Conservation (phyloP, 2,797 vertebrate species). For the Selene dorsalis region DNA sequence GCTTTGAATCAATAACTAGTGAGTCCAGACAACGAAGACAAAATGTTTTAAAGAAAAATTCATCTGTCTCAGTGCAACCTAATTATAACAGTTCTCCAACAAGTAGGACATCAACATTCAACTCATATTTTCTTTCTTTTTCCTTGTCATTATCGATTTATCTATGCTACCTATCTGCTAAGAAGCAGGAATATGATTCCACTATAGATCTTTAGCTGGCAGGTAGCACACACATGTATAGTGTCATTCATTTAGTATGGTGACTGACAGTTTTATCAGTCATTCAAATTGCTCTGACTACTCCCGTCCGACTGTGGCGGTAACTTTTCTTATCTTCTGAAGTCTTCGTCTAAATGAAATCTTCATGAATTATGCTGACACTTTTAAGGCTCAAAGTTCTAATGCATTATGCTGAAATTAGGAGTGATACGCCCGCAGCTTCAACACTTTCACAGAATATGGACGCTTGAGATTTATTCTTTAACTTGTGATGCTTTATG, state of each 20-base stretch:
- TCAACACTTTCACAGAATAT: slow-evolving; percentile 56
- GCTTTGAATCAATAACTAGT: slow-evolving; percentile 7
- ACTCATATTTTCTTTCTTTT: background rate
- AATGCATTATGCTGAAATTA: slow-evolving; percentile 56
- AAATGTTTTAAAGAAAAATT: background rate
- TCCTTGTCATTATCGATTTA: background rate
- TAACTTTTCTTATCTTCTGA: slow-evolving; percentile 54
- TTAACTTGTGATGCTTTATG: slow-evolving; percentile 69
- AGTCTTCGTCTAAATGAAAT: slow-evolving; percentile 40
- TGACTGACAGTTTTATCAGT: slow-evolving; percentile 18
- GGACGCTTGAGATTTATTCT: slow-evolving; percentile 47
- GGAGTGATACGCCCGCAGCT: slow-evolving; percentile 29
- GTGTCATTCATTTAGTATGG: slow-evolving; percentile 7
- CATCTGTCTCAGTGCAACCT: background rate
- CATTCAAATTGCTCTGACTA: background rate
- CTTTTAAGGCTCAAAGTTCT: slow-evolving; percentile 51
- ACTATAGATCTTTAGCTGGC: background rate
- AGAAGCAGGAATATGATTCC: background rate
- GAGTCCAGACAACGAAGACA: background rate
- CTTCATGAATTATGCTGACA: slow-evolving; percentile 68
- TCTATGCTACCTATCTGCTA: too few relatives aligned
- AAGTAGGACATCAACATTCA: background rate
- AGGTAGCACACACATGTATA: background rate
- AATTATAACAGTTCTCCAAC: background rate
- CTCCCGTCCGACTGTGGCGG: slow-evolving; percentile 19